Base-by-base conservation (phyloP, 2,888 invertebrate genomes). In the Lucinisca nassula region DNA sequence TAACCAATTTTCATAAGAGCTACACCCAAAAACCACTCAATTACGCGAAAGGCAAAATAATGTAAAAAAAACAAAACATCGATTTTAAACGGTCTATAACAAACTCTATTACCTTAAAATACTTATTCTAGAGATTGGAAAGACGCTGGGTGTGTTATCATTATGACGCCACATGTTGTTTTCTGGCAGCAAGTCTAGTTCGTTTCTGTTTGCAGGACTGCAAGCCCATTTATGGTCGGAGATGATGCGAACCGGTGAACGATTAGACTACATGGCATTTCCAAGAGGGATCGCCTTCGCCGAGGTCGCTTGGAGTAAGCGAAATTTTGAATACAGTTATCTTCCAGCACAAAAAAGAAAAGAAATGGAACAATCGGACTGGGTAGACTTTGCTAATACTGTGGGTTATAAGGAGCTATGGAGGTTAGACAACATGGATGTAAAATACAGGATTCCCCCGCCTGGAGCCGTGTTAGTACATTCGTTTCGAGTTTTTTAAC, bases 221-320 rank as follows among this genome's bases (percentile, higher is more conserved):
- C 94, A 95, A 75, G 94, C 92, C 8, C 91, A 94, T 17, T 72
- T 95, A 38, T 95, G 94, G 94, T 85, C 91, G 17, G 95, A 95
- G 80, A 91, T 92, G 0, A 72, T 92, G 1, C 80, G 91, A 10
- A 88, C 76, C 0, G 55, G 58, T 0, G 90, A 91, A 3, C 89
- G 93, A 21, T 32, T 93, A 24, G 85, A 92, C 24, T 87, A 91
- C 77, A 93, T 93, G 92, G 75, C 92, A n/a, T 93, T 89, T 74
- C 94, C 94, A 0, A 79, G 94, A 17, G 61, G 93, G 3, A 55
- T 94, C 51, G 94, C 95, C 0, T 81, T 95, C 32, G 95, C 95
- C 0, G 95, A 95, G 87, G 79, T 94, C n/a, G 91, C 91, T 3
- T 95, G 95, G 95, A 94, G 95, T 72, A 89, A 90, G 24, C 93